Base-by-base conservation (phyloP, 2,113 vertebrate genomes). In the Bubo blakistoni region DNA sequence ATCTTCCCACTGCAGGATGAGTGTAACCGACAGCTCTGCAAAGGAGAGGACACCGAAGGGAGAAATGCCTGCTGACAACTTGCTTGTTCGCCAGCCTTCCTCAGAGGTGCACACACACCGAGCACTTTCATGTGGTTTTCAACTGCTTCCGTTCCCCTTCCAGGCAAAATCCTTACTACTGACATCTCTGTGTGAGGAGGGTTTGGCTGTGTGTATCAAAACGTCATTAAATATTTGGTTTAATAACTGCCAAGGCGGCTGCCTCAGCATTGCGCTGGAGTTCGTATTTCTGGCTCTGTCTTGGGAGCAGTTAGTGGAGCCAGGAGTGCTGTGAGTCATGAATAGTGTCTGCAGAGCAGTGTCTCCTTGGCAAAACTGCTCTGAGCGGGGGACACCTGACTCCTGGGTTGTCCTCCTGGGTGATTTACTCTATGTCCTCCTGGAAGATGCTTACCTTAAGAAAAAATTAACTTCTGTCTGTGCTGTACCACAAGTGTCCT, bases 201-300 rank as follows among this genome's bases (percentile, higher is more conserved):
- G 55, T 25, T 93, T 92, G 78, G 40, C 86, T 91, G 54, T 25
- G n/a, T 4, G 1, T 62, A 54, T 82, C 61, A 32, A 79, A 94
- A 91, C 11, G 22, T 52, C 57, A 20, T 70, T 72, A 92, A 90
- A 94, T 69, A 88, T 91, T 92, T 90, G 79, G n/a, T 88, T 90
- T 86, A 69, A 70, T 90, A 83, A 82, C 47, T 65, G 76, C 67
- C 61, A 71, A 72, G 44, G 69, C 9, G 6, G 47, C 76, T 83
- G 61, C 36, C 74, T 90, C 86, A 80, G 70, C 34, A 4, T 24
- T 36, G n/a, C 6, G 7, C 54, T 22, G 29, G 54, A 51, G 70
- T 63, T 83, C 1, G 4, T 0, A 0, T 72, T 80, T 25, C 79
- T 95, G 92, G 73, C 40, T 92, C 76, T 15, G 3, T 25, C 81